These are phyloP conservation scores for Salpingus planirostris DNA, from an alignment of 2,888 invertebrate species.

Conservation along the genomic window DNA sequence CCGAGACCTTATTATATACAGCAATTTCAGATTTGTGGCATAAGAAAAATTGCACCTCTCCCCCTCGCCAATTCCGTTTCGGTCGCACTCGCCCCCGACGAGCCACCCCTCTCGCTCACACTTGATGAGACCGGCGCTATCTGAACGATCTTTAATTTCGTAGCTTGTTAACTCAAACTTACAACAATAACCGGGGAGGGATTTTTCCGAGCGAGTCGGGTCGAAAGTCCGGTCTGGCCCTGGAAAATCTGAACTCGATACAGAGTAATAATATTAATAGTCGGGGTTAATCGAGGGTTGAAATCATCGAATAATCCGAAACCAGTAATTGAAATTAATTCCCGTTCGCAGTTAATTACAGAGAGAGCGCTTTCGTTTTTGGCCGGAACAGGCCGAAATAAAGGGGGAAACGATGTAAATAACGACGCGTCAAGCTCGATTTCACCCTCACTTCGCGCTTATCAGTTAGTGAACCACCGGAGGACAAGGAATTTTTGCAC, in stretches of 20 bases:
- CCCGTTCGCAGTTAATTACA: constrained; percentile 5
- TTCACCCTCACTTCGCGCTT: constrained; percentile 4
- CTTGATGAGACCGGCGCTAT: constrained; percentile 53
- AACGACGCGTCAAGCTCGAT: no score
- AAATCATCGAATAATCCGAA: no score
- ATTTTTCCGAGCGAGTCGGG: no score
- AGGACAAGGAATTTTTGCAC: no score
- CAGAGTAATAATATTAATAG: no score
- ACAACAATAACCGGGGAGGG: constrained; percentile 28
- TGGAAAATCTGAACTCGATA: no score
- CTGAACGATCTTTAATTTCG: constrained; percentile 55
- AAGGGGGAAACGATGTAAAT: constrained; percentile 5
- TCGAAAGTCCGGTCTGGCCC: no score
- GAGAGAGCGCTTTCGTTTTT: no score
- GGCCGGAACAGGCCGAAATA: no score
- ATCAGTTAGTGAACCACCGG: no score
- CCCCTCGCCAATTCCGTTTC: constrained; percentile 25
- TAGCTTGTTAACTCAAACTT: constrained; percentile 38
- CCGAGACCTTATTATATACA: constrained; percentile 35
- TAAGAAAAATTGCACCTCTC: constrained; percentile 36
- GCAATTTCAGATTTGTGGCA: constrained; percentile 37
- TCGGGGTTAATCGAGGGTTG: no score
- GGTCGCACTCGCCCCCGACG: constrained; percentile 30
- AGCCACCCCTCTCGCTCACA: constrained; percentile 38
- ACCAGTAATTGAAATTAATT: constrained; percentile 11